Evolutionary conservation across 2,888 invertebrate genomes (phyloP), one percentile per base, ranked within the genome.

Genomic region (Vannuccia rotundouncinata): DNA sequence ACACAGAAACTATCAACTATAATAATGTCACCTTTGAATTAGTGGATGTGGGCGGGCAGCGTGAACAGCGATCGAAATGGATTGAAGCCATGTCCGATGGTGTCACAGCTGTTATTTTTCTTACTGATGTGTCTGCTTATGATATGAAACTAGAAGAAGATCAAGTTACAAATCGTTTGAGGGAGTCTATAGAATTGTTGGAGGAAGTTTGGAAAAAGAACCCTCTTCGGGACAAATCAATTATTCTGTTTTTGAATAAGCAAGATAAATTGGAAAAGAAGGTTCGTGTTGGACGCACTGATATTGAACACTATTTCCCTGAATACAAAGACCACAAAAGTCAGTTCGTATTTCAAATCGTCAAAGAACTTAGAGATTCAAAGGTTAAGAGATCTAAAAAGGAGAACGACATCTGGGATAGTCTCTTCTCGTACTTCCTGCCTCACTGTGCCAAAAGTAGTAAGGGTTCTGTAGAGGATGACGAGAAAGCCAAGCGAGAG

Each of bases 21-120:
- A 80, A 45, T 31, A 78, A 78, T 25, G 78, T 80, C 1, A 80
- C 29, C 31, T 80, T 80, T 59, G 80, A 80, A 80, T 28, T 93
- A 92, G 93, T 91, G 83, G 93, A 93, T 84, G 93, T 93, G 0
- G 93, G 93, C 0, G 93, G 93, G 0, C 93, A 93, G 85, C 88
- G 92, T 79, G 92, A 92, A 29, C 92, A 93, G 84, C 89, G 93
- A 81, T 91, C 91, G 83, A 93, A 92, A 86, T 93, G 93, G 93
- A 92, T 93, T 83, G 80, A 80, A 80, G 85, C 91, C 91, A 92
- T 92, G 0, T 93, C 93, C 84, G 92, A 92, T 85, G 93, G 92
- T 0, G 92, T 93, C 83, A 91, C 92, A 84, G 92, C 92, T 0
- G 91, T 93, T 74, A 90, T 93, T 86, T 93, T 93, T 86, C 87